phyloP scores from a whole-genome alignment of 2,113 vertebrate species.

The Thalassarche chlororhynchos region DNA sequence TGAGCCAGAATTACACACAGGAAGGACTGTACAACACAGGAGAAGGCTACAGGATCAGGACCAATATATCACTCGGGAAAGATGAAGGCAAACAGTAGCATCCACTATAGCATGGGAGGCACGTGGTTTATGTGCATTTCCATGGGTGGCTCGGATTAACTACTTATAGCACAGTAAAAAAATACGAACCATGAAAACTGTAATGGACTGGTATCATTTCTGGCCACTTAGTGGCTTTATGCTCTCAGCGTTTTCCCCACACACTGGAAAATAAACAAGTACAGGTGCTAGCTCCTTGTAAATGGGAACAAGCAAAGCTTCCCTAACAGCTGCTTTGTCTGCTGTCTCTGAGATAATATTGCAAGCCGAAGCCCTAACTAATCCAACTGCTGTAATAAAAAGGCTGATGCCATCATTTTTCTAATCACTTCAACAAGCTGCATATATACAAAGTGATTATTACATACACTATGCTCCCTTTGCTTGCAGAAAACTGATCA shows the following conservation, averaged over 20 bases:
- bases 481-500: slow-evolving; percentile 10
- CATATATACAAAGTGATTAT: background rate
- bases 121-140: background rate
- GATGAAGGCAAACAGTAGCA: background rate
- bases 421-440: slow-evolving; percentile 35
- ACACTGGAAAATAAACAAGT: slow-evolving; percentile 16
- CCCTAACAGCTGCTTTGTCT: slow-evolving; percentile 18
- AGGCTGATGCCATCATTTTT: slow-evolving; percentile 20
- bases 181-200: background rate
- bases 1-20: background rate
- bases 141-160: background rate
- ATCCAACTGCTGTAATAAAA: slow-evolving; percentile 34
- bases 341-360: background rate
- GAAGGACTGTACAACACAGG: background rate
- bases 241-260: background rate
- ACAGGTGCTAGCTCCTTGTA: background rate
- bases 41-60: background rate
- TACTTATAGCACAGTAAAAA: background rate
- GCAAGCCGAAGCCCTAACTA: background rate
- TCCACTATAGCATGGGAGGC: background rate
- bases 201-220: background rate
- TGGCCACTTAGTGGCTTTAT: background rate
- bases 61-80: background rate
- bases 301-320: background rate
- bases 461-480: background rate